Percentiles rank a stretch among this genome's conserved stretches.
These are phyloP conservation scores for Hesperophylax magnus DNA, from an alignment of 1,140 invertebrate genomes.

Conservation along the genomic window DNA sequence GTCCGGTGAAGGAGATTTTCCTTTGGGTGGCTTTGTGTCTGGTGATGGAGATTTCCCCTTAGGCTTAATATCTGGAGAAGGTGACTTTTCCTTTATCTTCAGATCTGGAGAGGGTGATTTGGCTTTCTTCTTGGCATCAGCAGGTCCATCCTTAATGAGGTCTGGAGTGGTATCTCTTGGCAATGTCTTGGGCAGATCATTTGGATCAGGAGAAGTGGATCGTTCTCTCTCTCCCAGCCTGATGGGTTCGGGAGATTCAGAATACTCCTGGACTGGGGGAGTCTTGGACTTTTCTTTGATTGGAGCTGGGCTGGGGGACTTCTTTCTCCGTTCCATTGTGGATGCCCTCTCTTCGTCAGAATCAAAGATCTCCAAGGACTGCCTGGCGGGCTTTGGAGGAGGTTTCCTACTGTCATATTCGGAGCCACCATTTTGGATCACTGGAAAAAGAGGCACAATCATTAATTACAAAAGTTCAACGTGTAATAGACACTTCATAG, in stretches of 20 bases:
- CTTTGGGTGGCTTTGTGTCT: constrained; percentile 10
- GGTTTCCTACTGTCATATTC: constrained; percentile 64
- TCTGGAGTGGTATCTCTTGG: constrained; percentile 18
- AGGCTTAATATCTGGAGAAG: constrained; percentile 12
- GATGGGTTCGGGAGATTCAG: not conserved
- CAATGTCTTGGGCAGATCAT: not conserved
- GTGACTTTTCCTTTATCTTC: constrained; percentile 34
- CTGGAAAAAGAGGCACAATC: constrained; percentile 26
- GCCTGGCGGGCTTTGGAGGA: constrained; percentile 53
- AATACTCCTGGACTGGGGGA: not conserved
- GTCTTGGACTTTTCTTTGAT: constrained; percentile 26
- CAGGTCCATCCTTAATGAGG: constrained; percentile 19
- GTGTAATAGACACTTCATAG: not conserved
- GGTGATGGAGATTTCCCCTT: constrained; percentile 36
- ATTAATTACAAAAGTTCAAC: not conserved
- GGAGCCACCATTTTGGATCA: constrained; percentile 62
- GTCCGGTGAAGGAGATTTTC: constrained; percentile 41
- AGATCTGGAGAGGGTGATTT: constrained; percentile 36
- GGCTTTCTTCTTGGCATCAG: constrained; percentile 24
- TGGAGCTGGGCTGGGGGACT: constrained; percentile 61
- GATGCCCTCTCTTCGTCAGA: constrained; percentile 70
- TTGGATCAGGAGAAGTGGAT: not conserved
- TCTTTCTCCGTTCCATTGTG: constrained; percentile 57
- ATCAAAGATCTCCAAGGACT: constrained; percentile 68
- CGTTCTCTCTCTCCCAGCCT: not conserved